Conservation (phyloP, 1,140 invertebrate species). For the Lysiphlebus fabarum region DNA sequence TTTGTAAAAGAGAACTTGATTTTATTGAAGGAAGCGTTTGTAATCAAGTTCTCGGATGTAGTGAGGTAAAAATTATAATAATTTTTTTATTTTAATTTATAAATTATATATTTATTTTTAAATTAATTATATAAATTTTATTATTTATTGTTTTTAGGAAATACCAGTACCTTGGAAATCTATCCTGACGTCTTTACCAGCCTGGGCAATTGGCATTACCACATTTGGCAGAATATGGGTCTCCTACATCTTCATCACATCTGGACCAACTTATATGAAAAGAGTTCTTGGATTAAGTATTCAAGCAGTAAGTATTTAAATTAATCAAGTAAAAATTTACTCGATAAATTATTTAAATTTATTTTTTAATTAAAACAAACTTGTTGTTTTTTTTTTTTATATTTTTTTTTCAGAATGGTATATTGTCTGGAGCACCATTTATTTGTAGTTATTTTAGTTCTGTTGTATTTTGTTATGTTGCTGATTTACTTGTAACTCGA, state of each 20-base stretch:
- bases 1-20: constrained; percentile 64
- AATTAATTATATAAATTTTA: constrained; percentile 9
- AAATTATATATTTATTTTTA: neutral
- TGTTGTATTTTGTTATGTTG: constrained; percentile 67
- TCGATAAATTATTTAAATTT: neutral
- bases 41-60: constrained; percentile 50
- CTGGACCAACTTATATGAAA: constrained; percentile 71
- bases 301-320: constrained; percentile 55
- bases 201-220: constrained; percentile 77
- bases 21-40: constrained; percentile 67
- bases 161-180: constrained; percentile 68
- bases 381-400: constrained; percentile 1
- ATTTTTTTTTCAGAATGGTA: constrained; percentile 59
- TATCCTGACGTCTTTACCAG: constrained; percentile 73
- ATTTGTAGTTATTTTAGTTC: constrained; percentile 69
- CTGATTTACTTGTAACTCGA: constrained; percentile 62
- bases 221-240: constrained; percentile 73
- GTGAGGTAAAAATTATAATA: constrained; percentile 41
- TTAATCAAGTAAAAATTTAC: neutral
- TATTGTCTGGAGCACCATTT: constrained; percentile 66
- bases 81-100: neutral
- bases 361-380: neutral
- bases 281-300: constrained; percentile 67
- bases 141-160: constrained; percentile 34
- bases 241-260: constrained; percentile 69